These are phyloP conservation scores for Laterallus jamaicensis DNA, from an alignment of 2,113 vertebrate genomes.

Conservation along the genomic window DNA sequence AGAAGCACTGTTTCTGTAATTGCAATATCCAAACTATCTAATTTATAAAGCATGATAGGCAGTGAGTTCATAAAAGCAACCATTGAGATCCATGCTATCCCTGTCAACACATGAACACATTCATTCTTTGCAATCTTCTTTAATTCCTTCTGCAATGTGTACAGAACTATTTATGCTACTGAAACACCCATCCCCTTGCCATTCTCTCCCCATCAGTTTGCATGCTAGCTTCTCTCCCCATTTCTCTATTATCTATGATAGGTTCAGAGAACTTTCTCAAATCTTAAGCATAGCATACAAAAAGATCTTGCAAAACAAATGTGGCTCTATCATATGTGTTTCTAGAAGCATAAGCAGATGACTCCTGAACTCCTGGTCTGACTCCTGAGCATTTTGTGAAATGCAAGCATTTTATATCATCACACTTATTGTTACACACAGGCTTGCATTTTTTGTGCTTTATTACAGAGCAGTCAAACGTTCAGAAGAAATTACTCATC, in stretches of 20 bases:
- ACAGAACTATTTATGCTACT: background rate
- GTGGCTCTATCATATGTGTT: background rate
- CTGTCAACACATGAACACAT: background rate
- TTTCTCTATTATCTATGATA: background rate
- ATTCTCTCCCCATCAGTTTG: background rate
- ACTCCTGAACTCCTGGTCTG: slow-evolving; percentile 44
- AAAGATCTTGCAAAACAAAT: background rate
- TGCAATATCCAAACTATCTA: background rate
- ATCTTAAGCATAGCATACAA: background rate
- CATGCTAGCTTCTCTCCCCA: background rate
- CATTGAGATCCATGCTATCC: background rate
- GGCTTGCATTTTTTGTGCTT: background rate
- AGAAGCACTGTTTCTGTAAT: background rate
- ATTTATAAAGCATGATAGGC: background rate
- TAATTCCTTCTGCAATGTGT: background rate
- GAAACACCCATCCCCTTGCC: background rate
- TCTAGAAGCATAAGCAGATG: background rate
- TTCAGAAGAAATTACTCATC: background rate
- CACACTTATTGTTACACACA: background rate
- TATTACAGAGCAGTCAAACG: background rate
- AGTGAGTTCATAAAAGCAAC: background rate
- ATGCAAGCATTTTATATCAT: slow-evolving; percentile 49
- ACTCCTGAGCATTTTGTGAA: slow-evolving; percentile 57
- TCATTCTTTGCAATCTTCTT: background rate
- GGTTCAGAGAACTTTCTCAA: background rate